phyloP scores from a whole-genome alignment of 2,888 invertebrate genomes.

The Poecilobothrus nobilitatus region DNA sequence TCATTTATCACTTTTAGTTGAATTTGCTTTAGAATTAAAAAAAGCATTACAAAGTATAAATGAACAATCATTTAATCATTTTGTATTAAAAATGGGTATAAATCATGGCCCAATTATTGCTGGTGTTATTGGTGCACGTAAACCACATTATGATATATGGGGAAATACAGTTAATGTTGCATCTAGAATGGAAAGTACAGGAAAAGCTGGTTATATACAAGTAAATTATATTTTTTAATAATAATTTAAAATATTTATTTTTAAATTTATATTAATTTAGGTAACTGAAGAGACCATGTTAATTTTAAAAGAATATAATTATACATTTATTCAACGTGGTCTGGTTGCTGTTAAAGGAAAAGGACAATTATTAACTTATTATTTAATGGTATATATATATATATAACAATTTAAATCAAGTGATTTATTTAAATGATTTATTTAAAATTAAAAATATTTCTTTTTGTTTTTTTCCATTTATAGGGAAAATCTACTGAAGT shows the following conservation, averaged over 20 bases:
- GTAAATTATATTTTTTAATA: slow-evolving; percentile 43
- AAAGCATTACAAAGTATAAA: slow-evolving; percentile 85
- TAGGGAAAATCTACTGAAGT: background rate
- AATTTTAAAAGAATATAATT: slow-evolving; percentile 82
- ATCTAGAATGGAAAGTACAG: slow-evolving; percentile 95
- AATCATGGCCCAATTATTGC: slow-evolving; percentile 94
- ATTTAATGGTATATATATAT: slow-evolving; percentile 58
- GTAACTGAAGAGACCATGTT: slow-evolving; percentile 91
- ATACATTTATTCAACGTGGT: slow-evolving; percentile 88
- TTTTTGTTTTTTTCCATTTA: background rate
- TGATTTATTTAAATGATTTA: background rate
- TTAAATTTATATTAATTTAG: slow-evolving; percentile 44
- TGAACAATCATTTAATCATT: slow-evolving; percentile 92
- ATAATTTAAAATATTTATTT: background rate
- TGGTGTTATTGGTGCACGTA: slow-evolving; percentile 89
- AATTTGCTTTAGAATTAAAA: slow-evolving; percentile 83
- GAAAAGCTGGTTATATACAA: slow-evolving; percentile 90
- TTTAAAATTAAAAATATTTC: background rate
- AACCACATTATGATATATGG: slow-evolving; percentile 96
- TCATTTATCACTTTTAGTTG: slow-evolving; percentile 74
- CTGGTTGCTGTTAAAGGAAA: slow-evolving; percentile 95
- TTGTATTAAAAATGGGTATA: slow-evolving; percentile 86
- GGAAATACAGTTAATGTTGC: slow-evolving; percentile 97
- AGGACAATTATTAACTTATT: slow-evolving; percentile 92
- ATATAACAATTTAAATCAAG: background rate